Evolutionary conservation across 1,140 invertebrate species (phyloP).

Genomic region (Macrostomum lignano): DNA sequence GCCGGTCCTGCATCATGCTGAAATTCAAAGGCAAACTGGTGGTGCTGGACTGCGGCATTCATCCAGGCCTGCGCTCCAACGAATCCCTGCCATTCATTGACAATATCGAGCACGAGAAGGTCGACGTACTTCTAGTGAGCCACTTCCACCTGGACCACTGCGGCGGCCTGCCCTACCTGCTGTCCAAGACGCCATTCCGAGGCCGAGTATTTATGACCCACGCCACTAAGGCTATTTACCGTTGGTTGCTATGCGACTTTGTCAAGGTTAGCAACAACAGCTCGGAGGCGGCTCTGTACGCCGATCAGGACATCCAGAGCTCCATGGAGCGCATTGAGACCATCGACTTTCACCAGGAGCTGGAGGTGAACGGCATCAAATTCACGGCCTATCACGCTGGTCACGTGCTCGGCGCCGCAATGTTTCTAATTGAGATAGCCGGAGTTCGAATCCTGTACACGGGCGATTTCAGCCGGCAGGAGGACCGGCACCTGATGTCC

Average conservation of each 20-base stretch:
- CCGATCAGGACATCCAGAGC: slow-evolving; percentile 47
- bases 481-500: slow-evolving; percentile 93
- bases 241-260: slow-evolving; percentile 74
- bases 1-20: slow-evolving; percentile 81
- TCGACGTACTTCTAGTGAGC: slow-evolving; percentile 76
- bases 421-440: slow-evolving; percentile 99
- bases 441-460: slow-evolving; percentile 72
- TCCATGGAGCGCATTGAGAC: slow-evolving; percentile 82
- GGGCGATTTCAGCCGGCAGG: slow-evolving; percentile 88
- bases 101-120: slow-evolving; percentile 64
- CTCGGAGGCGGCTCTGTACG: slow-evolving; percentile 5
- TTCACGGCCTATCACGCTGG: slow-evolving; percentile 92
- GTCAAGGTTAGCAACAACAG: slow-evolving; percentile 6
- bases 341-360: slow-evolving; percentile 34
- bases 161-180: slow-evolving; percentile 85
- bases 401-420: slow-evolving; percentile 87
- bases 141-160: slow-evolving; percentile 97
- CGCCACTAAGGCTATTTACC: slow-evolving; percentile 93
- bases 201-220: slow-evolving; percentile 98
- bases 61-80: slow-evolving; percentile 80
- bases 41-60: slow-evolving; percentile 92
- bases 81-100: slow-evolving; percentile 91
- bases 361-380: slow-evolving; percentile 73
- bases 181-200: slow-evolving; percentile 84
- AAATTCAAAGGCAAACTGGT: slow-evolving; percentile 98